A percentile compares a stretch with the other conserved stretches of the same genome.
phyloP scores from a whole-genome alignment of 2,888 invertebrate genomes.

The Pelosia muscerda region DNA sequence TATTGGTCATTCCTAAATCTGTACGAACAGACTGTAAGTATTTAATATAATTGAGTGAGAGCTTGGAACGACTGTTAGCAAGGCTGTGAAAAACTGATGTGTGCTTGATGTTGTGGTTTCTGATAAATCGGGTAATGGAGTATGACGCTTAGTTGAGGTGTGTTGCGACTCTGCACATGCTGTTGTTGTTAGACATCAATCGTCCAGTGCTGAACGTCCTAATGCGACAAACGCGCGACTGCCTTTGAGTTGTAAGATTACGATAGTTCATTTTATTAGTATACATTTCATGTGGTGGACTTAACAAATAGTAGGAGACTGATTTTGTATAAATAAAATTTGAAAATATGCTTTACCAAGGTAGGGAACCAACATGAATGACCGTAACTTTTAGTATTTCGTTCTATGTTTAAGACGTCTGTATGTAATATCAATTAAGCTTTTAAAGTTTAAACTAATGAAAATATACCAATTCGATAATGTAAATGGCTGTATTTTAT shows the following conservation, averaged over 20 bases:
- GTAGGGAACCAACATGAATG: slow-evolving; percentile 69
- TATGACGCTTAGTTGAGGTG: slow-evolving; percentile 56
- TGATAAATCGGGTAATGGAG: slow-evolving; percentile 50
- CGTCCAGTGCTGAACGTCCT: slow-evolving; percentile 79
- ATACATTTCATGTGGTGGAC: slow-evolving; percentile 67
- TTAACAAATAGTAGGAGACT: slow-evolving; percentile 86
- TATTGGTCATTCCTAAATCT: slow-evolving; percentile 79
- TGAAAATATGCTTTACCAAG: slow-evolving; percentile 77
- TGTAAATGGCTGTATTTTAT: slow-evolving; percentile 80
- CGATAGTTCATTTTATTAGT: slow-evolving; percentile 61
- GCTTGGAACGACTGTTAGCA: slow-evolving; percentile 80
- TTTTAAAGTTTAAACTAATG: slow-evolving; percentile 60
- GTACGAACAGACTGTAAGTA: slow-evolving; percentile 72
- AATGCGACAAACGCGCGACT: slow-evolving; percentile 65
- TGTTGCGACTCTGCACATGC: slow-evolving; percentile 53
- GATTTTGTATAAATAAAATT: slow-evolving; percentile 83
- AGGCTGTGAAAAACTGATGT: slow-evolving; percentile 82
- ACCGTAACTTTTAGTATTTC: slow-evolving; percentile 61
- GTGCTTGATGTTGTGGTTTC: slow-evolving; percentile 70
- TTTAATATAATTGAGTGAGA: slow-evolving; percentile 70
- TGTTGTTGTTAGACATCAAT: slow-evolving; percentile 64
- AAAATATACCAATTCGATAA: slow-evolving; percentile 78
- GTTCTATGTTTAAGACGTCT: slow-evolving; percentile 55
- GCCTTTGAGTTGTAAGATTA: slow-evolving; percentile 64
- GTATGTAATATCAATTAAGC: slow-evolving; percentile 64